Percentiles rank a stretch among this genome's conserved stretches.
phyloP scores from a whole-genome alignment of 2,797 vertebrate genomes.

The Cichlasoma orientale region DNA sequence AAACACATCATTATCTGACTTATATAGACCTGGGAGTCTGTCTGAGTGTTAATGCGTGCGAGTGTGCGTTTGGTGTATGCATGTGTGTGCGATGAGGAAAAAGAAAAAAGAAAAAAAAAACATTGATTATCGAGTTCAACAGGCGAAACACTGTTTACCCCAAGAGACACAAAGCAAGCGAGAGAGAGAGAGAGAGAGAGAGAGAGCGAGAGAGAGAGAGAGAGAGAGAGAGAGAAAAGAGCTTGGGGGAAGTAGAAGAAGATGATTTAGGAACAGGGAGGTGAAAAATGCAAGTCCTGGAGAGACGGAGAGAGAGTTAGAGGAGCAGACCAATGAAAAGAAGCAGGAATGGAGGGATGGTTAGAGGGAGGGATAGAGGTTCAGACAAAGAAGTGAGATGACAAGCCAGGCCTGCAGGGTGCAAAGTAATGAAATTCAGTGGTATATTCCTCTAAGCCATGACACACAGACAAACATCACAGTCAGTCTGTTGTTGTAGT shows the following conservation, averaged over 20 bases:
- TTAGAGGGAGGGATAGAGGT: constrained; percentile 48
- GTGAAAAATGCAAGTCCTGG: constrained; percentile 67
- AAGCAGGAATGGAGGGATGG: constrained; percentile 62
- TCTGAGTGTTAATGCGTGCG: constrained; percentile 15
- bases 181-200: constrained; percentile 42
- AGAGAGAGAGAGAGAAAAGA: constrained; percentile 20
- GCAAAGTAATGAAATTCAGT: constrained; percentile 74
- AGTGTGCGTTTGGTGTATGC: constrained; percentile 24
- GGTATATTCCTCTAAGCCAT: constrained; percentile 70
- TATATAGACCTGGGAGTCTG: constrained; percentile 69
- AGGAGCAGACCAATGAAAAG: constrained; percentile 54
- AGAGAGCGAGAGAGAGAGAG: background rate
- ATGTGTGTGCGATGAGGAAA: constrained; percentile 6
- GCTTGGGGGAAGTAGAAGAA: constrained; percentile 50
- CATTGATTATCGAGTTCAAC: constrained; percentile 78
- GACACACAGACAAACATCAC: constrained; percentile 76
- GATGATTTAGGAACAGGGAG: constrained; percentile 72
- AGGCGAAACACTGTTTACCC: constrained; percentile 79
- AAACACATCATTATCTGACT: constrained; percentile 81
- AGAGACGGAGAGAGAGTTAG: constrained; percentile 59
- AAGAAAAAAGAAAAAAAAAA: constrained; percentile 48
- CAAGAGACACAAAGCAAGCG: constrained; percentile 65
- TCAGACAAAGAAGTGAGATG: constrained; percentile 77
- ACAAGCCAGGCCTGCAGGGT: constrained; percentile 71
- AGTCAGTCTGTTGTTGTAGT: constrained; percentile 65